Base-by-base conservation (phyloP, 2,797 vertebrate species). In the Phrynocephalus guinanensis region DNA sequence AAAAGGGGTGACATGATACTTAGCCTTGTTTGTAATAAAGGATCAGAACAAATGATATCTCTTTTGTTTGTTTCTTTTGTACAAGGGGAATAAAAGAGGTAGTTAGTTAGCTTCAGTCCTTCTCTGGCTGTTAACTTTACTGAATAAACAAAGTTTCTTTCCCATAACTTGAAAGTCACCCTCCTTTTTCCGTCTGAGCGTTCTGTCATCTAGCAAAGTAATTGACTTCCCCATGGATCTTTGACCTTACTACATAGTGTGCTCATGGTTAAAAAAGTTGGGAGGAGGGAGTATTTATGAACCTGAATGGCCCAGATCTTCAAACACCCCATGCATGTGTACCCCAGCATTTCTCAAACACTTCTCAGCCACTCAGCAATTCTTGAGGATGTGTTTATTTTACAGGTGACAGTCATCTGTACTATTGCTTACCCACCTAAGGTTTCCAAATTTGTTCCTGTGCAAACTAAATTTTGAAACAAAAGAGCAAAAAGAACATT, bases 401-500 rank as follows among this genome's bases (percentile, higher is more conserved):
- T 13, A 0, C 79, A 52, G 85, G 87, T 88, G 89, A 89, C 30
- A 7, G 2, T 1, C 82, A 90, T 38, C 78, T 92, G 85, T 28
- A 38, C 1, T 83, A 81, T 56, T 60, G 70, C 73, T 83, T 86
- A 67, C 28, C 84, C 75, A 76, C 78, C n/a, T 28, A 52, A 79
- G 78, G 68, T 63, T 82, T 84, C 71, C 3, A 0, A 22, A 16
- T 5, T 75, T 60, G 5, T 75, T 92, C 93, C 52, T 50, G 66
- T 1, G 3, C 83, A 50, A 26, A 79, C 10, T 44, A 56, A 18
- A 11, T 78, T 79, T 82, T 50, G 89, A 93, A 88, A 63, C 71
- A 82, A 70, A 72, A 72, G 85, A 86, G 78, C 70, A 90, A 83
- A 89, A 20, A 88, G 87, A 89, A 82, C 4, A 26, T 22, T 90